Percentiles rank a stretch among this genome's conserved stretches.
Conservation (phyloP, 2,113 vertebrate genomes). For the Pygathrix nemaeus region DNA sequence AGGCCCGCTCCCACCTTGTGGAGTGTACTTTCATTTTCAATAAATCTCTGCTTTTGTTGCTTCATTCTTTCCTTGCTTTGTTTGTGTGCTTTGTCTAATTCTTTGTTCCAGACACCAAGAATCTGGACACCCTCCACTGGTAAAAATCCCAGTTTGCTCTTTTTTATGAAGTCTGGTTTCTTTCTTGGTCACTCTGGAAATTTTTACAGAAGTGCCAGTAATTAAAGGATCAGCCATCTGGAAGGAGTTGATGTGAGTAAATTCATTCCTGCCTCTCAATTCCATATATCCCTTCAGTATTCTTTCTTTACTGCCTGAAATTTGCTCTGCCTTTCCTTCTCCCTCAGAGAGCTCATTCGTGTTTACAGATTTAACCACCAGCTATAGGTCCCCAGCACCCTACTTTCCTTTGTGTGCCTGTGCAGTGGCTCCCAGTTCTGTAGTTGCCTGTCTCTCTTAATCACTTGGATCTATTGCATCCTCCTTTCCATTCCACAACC, state of each 20-base stretch:
- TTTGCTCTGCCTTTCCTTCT: neutral
- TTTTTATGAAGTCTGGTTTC: neutral
- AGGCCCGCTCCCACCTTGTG: too few relatives aligned
- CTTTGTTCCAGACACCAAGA: too few relatives aligned
- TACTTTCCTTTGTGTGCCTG: neutral
- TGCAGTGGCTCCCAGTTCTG: neutral
- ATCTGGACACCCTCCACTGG: too few relatives aligned
- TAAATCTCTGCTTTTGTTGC: too few relatives aligned
- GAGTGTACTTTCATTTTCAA: too few relatives aligned
- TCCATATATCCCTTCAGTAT: neutral
- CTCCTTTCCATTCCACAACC: neutral
- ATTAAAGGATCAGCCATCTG: neutral
- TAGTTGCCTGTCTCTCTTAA: neutral
- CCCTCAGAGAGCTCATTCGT: neutral
- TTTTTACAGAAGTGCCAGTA: neutral
- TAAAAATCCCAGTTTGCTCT: neutral
- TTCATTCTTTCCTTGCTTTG: too few relatives aligned
- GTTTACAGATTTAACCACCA: neutral
- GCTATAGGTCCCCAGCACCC: neutral
- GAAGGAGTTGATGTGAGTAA: neutral
- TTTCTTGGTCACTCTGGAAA: neutral
- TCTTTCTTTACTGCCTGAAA: neutral
- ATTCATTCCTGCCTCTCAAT: neutral
- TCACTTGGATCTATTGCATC: neutral
- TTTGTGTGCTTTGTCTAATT: too few relatives aligned